A percentile compares a stretch with the other conserved stretches of the same genome.
Evolutionary conservation across 92 coral and sea anemone genomes (phyloP).

Genomic region (Palythoa heliodiscus): DNA sequence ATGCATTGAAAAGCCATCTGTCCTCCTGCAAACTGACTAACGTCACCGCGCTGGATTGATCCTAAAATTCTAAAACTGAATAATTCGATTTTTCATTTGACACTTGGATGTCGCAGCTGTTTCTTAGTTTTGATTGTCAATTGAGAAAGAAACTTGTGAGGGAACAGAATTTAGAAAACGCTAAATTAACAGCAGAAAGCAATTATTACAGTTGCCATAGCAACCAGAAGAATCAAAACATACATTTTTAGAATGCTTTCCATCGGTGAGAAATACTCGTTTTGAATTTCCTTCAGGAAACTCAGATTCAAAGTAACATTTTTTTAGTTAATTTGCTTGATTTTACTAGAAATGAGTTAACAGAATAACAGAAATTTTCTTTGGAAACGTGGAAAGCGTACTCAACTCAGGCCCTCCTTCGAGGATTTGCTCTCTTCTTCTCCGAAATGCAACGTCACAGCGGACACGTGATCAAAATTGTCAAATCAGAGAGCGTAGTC

Average conservation of each 20-base stretch:
- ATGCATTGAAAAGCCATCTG: not conserved
- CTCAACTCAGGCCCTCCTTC: not conserved
- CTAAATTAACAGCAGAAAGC: not conserved
- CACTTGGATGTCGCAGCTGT: not conserved
- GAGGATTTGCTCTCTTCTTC: not conserved
- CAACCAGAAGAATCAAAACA: constrained; percentile 23
- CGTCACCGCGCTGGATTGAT: not conserved
- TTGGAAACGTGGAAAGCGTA: not conserved
- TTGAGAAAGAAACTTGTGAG: not conserved
- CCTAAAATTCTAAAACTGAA: not conserved
- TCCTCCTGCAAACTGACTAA: not conserved
- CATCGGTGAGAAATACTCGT: not conserved
- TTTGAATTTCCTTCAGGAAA: not conserved
- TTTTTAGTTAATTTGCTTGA: not conserved
- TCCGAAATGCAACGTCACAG: constrained; percentile 20
- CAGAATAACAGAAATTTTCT: not conserved
- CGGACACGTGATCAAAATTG: constrained; percentile 19
- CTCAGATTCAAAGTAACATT: not conserved
- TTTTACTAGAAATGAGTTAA: not conserved
- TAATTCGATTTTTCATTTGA: not conserved
- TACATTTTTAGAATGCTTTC: not conserved
- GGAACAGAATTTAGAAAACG: not conserved
- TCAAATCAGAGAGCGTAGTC: constrained; percentile 29
- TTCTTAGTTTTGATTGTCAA: not conserved
- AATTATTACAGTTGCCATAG: constrained; percentile 24